Conservation (phyloP, 2,888 invertebrate genomes). For the Aleiodes alternator region DNA sequence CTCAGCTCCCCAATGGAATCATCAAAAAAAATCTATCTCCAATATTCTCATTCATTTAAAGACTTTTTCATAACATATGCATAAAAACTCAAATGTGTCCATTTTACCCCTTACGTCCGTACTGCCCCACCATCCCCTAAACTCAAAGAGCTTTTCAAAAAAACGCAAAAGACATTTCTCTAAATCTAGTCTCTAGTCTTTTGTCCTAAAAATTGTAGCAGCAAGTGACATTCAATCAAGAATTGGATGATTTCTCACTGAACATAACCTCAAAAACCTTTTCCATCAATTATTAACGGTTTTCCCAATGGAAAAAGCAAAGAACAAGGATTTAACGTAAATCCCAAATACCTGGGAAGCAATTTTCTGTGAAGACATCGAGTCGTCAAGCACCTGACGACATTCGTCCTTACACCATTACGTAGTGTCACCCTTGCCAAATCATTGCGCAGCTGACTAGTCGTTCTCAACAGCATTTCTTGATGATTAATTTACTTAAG, state of each 20-base stretch:
- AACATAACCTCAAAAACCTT: constrained; percentile 54
- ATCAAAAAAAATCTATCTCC: too few species aligned
- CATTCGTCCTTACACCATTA: constrained; percentile 79
- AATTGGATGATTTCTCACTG: neutral
- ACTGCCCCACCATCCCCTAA: too few species aligned
- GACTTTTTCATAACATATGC: too few species aligned
- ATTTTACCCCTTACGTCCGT: too few species aligned
- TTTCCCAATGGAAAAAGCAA: neutral
- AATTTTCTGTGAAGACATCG: constrained; percentile 81
- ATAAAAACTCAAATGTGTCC: too few species aligned
- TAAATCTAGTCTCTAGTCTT: too few species aligned
- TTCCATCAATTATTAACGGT: constrained; percentile 1
- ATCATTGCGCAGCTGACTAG: constrained; percentile 81
- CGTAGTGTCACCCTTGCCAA: constrained; percentile 80
- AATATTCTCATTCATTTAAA: too few species aligned
- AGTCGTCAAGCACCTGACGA: constrained; percentile 79
- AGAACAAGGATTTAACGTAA: too few species aligned
- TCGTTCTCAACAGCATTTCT: constrained; percentile 82
- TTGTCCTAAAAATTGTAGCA: too few species aligned
- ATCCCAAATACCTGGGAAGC: constrained; percentile 77
- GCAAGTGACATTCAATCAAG: neutral
- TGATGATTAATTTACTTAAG: constrained; percentile 4
- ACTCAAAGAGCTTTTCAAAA: too few species aligned
- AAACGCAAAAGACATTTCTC: too few species aligned
- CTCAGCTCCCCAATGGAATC: too few species aligned